Conservation (phyloP, 2,888 invertebrate species). For the Drosophila anceps region DNA sequence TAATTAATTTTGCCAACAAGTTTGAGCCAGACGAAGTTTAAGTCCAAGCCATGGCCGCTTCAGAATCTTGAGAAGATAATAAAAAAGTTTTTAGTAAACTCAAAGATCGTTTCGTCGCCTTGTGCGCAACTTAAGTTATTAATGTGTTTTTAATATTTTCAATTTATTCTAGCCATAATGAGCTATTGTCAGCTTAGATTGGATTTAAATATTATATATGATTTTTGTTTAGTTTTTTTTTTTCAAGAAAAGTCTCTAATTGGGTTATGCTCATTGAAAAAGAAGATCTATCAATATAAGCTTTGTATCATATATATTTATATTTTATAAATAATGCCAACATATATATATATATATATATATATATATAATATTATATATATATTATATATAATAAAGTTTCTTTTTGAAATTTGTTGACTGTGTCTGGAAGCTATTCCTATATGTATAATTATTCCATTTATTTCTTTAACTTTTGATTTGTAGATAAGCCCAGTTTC, state of each 20-base stretch:
- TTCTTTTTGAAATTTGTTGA: neutral
- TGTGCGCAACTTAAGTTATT: neutral
- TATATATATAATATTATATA: too few relatives aligned
- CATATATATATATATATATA: too few relatives aligned
- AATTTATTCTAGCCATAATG: neutral
- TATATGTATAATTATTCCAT: neutral
- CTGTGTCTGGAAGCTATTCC: neutral
- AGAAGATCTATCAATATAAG: neutral
- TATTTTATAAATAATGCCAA: neutral
- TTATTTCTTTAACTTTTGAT: neutral
- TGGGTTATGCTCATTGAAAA: neutral
- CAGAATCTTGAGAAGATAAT: neutral
- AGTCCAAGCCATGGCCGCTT: conserved; percentile 1
- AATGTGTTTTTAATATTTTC: neutral
- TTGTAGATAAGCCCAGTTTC: conserved; percentile 38
- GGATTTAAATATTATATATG: neutral
- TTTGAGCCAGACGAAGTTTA: neutral
- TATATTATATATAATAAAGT: too few relatives aligned
- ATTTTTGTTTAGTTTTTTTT: neutral
- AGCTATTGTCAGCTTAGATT: neutral
- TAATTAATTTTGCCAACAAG: neutral
- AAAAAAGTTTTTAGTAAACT: neutral
- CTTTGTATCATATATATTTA: neutral
- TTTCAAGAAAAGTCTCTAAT: neutral
- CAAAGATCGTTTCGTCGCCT: conserved; percentile 10